Evolutionary conservation across 2,113 vertebrate species (phyloP).

Genomic region (Lepus timidus): DNA sequence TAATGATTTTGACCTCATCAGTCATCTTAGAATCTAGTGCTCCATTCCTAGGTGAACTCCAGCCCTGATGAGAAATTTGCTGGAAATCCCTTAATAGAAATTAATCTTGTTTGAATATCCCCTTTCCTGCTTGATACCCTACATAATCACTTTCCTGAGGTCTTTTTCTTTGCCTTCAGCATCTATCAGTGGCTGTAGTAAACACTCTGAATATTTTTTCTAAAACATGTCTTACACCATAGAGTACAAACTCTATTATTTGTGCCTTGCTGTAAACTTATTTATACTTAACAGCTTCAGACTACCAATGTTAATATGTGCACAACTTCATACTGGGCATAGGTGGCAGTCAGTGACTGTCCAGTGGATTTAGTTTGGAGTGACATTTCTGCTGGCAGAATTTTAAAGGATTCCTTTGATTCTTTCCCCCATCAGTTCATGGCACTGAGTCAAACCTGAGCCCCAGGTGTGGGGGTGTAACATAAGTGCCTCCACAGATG

Average conservation of each 20-base stretch:
- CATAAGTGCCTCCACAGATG: background rate
- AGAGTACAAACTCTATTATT: background rate
- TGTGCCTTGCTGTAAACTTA: slow-evolving; percentile 16
- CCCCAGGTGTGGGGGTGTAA: background rate
- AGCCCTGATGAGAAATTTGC: background rate
- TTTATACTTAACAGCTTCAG: background rate
- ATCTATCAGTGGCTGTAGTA: slow-evolving; percentile 8
- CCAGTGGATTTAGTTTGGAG: background rate
- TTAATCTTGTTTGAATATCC: background rate
- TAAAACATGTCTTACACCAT: slow-evolving; percentile 8
- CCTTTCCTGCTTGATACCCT: background rate
- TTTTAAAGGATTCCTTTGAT: background rate
- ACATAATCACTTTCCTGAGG: background rate
- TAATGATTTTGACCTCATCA: slow-evolving; percentile 3
- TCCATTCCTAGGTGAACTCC: background rate
- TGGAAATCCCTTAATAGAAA: background rate
- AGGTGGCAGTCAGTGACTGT: background rate
- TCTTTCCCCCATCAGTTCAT: background rate
- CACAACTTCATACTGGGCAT: background rate
- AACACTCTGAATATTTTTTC: background rate
- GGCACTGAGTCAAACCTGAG: slow-evolving; percentile 15
- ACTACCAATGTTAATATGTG: background rate
- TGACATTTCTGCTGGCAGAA: background rate
- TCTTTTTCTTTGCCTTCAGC: background rate
- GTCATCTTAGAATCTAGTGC: background rate